A percentile compares a stretch with the other conserved stretches of the same genome.
Conservation (phyloP, 2,797 vertebrate species). For the Platalea minor region DNA sequence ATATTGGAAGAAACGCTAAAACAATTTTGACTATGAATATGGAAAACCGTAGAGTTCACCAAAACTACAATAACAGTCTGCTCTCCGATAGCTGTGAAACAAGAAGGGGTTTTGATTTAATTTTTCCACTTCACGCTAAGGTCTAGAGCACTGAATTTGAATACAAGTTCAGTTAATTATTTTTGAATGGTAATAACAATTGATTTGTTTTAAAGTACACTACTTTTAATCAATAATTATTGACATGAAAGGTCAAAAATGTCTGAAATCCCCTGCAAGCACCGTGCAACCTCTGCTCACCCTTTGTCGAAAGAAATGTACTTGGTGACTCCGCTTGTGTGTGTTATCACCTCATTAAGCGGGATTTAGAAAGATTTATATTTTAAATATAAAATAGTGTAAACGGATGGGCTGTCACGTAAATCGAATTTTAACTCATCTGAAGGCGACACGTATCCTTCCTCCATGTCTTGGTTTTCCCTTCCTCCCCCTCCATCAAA, state of each 20-base stretch:
- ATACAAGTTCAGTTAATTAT: background rate
- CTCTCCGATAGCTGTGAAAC: background rate
- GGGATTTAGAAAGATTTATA: background rate
- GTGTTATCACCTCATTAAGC: background rate
- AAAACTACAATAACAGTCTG: accelerated
- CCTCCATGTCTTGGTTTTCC: background rate
- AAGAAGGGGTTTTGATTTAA: background rate
- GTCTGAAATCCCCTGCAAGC: background rate
- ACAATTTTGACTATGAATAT: background rate
- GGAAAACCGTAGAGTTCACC: background rate
- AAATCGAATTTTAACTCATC: background rate
- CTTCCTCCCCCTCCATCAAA: background rate
- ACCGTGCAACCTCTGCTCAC: background rate
- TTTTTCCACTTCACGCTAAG: background rate
- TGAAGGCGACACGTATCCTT: background rate
- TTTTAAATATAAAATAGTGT: background rate
- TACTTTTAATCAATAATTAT: background rate
- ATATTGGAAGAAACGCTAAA: background rate
- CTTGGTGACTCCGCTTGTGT: accelerated
- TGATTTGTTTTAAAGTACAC: background rate
- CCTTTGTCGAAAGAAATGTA: background rate
- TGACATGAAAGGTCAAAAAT: background rate
- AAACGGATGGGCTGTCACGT: background rate
- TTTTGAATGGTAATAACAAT: background rate
- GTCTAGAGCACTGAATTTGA: accelerated